Conservation (phyloP, 2,888 invertebrate species). For the Patella pellucida region DNA sequence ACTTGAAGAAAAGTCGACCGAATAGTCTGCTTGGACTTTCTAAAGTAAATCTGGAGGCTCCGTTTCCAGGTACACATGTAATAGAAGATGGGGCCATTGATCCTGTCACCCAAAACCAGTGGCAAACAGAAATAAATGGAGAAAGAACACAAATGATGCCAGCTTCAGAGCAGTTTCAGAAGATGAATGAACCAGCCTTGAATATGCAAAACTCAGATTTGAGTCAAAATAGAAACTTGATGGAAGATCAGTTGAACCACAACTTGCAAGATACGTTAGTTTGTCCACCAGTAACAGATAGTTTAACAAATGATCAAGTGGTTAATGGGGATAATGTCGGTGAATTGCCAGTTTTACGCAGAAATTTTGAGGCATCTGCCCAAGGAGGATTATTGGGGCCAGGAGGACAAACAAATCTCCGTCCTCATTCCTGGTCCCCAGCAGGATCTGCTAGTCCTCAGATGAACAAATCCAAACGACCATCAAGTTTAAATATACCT, state of each 20-base stretch:
- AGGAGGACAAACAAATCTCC: constrained; percentile 14
- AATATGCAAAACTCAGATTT: neutral
- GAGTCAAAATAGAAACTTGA: neutral
- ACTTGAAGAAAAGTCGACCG: constrained; percentile 52
- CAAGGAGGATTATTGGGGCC: constrained; percentile 21
- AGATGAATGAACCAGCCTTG: neutral
- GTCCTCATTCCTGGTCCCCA: constrained; percentile 55
- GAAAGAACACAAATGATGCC: constrained; percentile 7
- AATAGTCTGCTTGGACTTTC: constrained; percentile 60
- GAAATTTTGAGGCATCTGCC: constrained; percentile 21
- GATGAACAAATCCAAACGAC: constrained; percentile 58
- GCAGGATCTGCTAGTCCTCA: constrained; percentile 20
- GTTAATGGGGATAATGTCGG: constrained; percentile 13
- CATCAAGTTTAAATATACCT: constrained; percentile 69
- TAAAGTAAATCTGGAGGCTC: constrained; percentile 45
- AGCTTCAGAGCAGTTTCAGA: neutral
- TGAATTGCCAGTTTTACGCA: constrained; percentile 35
- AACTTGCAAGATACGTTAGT: neutral
- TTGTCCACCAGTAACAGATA: neutral
- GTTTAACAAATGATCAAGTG: constrained; percentile 13
- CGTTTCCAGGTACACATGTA: constrained; percentile 23
- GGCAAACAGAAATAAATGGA: too few species aligned
- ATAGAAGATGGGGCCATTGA: neutral
- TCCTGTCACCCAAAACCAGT: neutral
- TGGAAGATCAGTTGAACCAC: constrained; percentile 12